phyloP scores from a whole-genome alignment of 1,140 invertebrate species.

The Drosophila erecta region DNA sequence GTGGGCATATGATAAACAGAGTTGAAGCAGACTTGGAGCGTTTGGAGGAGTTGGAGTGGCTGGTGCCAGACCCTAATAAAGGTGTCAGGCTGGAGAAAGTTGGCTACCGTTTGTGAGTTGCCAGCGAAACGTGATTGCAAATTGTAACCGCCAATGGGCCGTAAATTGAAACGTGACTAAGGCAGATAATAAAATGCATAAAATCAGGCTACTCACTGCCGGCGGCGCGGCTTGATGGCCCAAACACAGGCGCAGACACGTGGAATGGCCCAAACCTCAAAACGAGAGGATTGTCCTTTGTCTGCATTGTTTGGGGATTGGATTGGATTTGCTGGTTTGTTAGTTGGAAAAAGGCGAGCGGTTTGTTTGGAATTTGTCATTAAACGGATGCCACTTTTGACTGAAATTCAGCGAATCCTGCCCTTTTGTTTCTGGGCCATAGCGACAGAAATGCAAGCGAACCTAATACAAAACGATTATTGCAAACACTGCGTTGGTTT shows the following conservation, averaged over 20 bases:
- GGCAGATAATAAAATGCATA: slow-evolving; percentile 84
- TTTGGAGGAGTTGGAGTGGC: slow-evolving; percentile 49
- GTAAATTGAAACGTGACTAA: slow-evolving; percentile 84
- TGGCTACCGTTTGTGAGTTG: slow-evolving; percentile 39
- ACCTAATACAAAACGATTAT: neutral
- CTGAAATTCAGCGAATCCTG: neutral
- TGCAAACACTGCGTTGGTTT: neutral
- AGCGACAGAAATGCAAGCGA: neutral
- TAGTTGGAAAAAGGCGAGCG: slow-evolving; percentile 24
- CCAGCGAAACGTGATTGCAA: slow-evolving; percentile 80
- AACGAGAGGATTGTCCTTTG: slow-evolving; percentile 17
- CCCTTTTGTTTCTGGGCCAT: neutral
- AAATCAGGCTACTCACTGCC: slow-evolving; percentile 78
- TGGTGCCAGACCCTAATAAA: slow-evolving; percentile 69
- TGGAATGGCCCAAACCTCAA: slow-evolving; percentile 39
- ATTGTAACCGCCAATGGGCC: slow-evolving; percentile 84
- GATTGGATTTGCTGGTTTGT: slow-evolving; percentile 41
- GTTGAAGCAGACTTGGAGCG: slow-evolving; percentile 46
- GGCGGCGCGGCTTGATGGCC: slow-evolving; percentile 43
- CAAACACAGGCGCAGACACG: slow-evolving; percentile 59
- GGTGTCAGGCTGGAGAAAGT: slow-evolving; percentile 73
- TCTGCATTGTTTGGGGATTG: slow-evolving; percentile 43
- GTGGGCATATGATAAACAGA: slow-evolving; percentile 75
- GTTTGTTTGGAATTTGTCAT: slow-evolving; percentile 70
- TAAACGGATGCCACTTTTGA: slow-evolving; percentile 57